These are phyloP conservation scores for Circaetus gallicus DNA, from an alignment of 2,113 vertebrate species.

Conservation along the genomic window DNA sequence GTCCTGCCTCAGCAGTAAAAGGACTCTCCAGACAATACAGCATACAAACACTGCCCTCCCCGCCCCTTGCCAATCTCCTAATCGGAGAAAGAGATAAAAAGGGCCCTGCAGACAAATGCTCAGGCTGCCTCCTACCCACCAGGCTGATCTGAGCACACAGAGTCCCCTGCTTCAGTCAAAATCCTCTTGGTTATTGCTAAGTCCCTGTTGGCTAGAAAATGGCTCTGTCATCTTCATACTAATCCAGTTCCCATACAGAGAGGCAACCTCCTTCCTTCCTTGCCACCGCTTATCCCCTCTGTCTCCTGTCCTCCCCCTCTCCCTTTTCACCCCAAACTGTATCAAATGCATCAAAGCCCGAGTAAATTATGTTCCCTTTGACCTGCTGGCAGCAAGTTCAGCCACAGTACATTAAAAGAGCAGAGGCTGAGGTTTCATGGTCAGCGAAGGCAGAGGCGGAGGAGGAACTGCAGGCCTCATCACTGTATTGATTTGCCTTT, in stretches of 20 bases:
- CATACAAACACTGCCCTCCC: background rate
- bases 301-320: constrained; percentile 26
- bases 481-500: background rate
- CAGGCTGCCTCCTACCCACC: background rate
- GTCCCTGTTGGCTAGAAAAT: constrained; percentile 35
- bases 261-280: constrained; percentile 77
- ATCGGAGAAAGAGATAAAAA: background rate
- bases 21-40: background rate
- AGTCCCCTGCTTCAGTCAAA: background rate
- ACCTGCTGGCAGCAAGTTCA: constrained; percentile 64
- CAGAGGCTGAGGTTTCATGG: constrained; percentile 58
- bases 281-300: constrained; percentile 37
- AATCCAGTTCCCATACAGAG: constrained; percentile 85
- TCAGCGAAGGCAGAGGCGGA: background rate
- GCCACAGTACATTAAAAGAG: constrained; percentile 56
- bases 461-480: background rate
- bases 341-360: constrained; percentile 92
- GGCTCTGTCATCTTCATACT: constrained; percentile 74
- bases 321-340: constrained; percentile 77
- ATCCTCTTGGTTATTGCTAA: background rate
- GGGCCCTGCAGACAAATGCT: background rate
- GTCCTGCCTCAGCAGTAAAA: background rate
- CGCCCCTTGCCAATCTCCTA: background rate
- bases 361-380: constrained; percentile 81
- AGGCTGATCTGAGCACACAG: background rate